Evolutionary conservation across 2,797 vertebrate species (phyloP), one percentile per base, ranked within the genome.

Genomic region (Eremophila alpestris): DNA sequence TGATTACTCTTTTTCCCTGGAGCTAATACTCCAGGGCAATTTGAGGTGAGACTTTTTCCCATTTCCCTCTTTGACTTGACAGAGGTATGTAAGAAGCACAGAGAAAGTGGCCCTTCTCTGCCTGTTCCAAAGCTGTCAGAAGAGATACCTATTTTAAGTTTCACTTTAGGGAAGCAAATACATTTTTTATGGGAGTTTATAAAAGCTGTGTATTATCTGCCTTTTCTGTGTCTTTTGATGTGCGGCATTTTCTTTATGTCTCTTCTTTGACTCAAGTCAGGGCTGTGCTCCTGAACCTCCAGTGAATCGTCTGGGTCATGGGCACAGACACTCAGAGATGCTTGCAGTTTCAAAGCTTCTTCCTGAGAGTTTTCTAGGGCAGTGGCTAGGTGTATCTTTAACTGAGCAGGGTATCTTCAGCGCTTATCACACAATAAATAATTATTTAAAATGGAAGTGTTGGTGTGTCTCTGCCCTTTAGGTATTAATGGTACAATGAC

Each of bases 221-320:
- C 46, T 87, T 71, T 77, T 91, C 38, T 38, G 13, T 80, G 49
- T 68, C 73, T 65, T 94, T 86, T 86, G 84, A 76, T 93, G n/a
- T 91, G 45, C 0, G 0, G 36, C 26, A 51, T 91, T 69, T 78
- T 83, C 54, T 77, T 95, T 56, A 13, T 60, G 58, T 83, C 40
- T 51, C 34, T 70, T 67, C 56, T 90, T 75, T 90, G 74, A 63
- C n/a, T 80, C 15, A 9, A 55, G 54, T 60, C 59, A 52, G 45
- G 82, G 32, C 36, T 76, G 14, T 56, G 59, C 59, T 91, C 60
- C 64, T 85, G 45, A 89, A 75, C n/a, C 55, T 93, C 69, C 54
- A 20, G 16, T 49, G 29, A 71, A n/a, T 76, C 51, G 65, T 86
- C 77, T 81, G 69, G 70, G 67, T 90, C 3, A 1, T 5, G 56